A percentile compares a stretch with the other conserved stretches of the same genome.
These are phyloP conservation scores for Trichogramma dendrolimi DNA, from an alignment of 2,888 invertebrate species.

Conservation along the genomic window DNA sequence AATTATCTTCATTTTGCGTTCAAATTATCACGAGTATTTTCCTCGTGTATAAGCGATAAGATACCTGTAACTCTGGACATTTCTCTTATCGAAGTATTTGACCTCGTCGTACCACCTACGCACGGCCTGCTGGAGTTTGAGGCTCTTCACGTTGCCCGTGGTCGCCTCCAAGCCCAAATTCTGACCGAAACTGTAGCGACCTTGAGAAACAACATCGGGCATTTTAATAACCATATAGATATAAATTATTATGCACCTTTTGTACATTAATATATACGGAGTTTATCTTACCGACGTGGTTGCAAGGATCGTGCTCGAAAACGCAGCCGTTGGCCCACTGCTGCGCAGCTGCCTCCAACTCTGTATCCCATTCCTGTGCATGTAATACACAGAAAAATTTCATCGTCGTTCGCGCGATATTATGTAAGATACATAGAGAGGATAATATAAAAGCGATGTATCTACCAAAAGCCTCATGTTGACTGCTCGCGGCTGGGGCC, in stretches of 20 bases:
- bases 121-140: constrained; percentile 25
- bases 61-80: constrained; percentile 23
- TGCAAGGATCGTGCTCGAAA: constrained; percentile 46
- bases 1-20: too few relatives aligned
- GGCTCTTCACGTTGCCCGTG: background rate
- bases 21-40: too few relatives aligned
- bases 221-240: too few relatives aligned
- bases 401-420: too few relatives aligned
- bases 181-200: constrained; percentile 49
- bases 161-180: constrained; percentile 41
- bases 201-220: constrained; percentile 26
- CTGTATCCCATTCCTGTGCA: constrained; percentile 40
- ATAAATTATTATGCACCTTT: too few relatives aligned
- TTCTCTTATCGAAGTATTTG: constrained; percentile 32
- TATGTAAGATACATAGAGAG: too few relatives aligned
- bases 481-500: too few relatives aligned
- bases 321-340: constrained; percentile 51
- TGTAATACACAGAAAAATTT: background rate
- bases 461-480: too few relatives aligned
- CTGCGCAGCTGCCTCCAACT: constrained; percentile 46
- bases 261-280: too few relatives aligned
- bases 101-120: constrained; percentile 51
- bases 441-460: too few relatives aligned
- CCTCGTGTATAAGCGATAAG: background rate
- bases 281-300: constrained; percentile 40